Base-by-base conservation (phyloP, 1,140 invertebrate species). In the Neodiprion virginianus region DNA sequence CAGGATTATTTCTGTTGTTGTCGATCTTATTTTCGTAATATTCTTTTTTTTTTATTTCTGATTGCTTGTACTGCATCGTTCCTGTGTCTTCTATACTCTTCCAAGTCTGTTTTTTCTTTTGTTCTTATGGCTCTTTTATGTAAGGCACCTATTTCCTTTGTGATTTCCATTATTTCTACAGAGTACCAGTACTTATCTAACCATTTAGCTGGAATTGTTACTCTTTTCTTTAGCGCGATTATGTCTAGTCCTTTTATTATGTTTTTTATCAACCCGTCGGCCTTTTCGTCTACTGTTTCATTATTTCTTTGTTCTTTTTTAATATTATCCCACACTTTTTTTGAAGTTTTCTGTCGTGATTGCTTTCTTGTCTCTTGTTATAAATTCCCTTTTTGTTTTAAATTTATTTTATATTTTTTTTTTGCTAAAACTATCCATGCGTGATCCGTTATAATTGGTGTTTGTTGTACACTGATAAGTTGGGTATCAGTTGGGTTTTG, bases 371-470 rank as follows among this genome's bases (percentile, higher is more conserved):
- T 73, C 8, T 47, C 71, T 72, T 9, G 71, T 21, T 50, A 10
- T 50, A 50, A 12, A 72, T 2, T 72, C 71, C 53, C 17, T 72
- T 9, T 72, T 17, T 17, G n/a, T 14, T 50, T 72, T 50, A 7
- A 21, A 21, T 21, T 17, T 72, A 47, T 12, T 50, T 49, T 73
- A 67, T 21, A 21, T 0, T 21, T 21, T 21, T 48, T 65, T 28
- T 67, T 10, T 68, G 10, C 61, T n/a, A 73, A 12, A 47, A 47
- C 49, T 67, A 73, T 67, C 72, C 72, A 73, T 17, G 61, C 72
- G 49, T 73, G 72, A 40, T 73, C 72, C 7, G 72, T 73, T 73
- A 73, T 73, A 48, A 47, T 73, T 67, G 72, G 72, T 67, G 28
- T 48, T 47, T 73, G 61, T 50, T 73, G 11, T 7, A 73, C 66